These are phyloP conservation scores for Synanthedon myopaeformis DNA, from an alignment of 2,888 invertebrate species.

Conservation along the genomic window DNA sequence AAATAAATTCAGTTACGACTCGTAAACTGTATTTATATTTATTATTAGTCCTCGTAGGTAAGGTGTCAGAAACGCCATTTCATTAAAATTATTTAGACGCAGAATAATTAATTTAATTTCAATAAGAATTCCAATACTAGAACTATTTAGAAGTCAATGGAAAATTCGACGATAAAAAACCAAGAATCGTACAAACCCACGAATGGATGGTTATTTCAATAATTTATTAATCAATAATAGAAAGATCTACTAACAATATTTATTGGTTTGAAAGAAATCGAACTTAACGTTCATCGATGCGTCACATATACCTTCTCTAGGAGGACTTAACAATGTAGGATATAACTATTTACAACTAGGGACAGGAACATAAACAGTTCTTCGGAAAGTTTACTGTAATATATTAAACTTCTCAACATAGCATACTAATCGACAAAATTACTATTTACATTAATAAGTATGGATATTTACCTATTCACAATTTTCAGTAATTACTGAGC, in stretches of 20 bases:
- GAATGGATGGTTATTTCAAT: no score
- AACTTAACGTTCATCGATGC: background rate
- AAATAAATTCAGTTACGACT: constrained; percentile 11
- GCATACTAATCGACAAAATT: constrained; percentile 37
- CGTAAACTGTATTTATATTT: constrained; percentile 28
- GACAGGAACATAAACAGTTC: constrained; percentile 68
- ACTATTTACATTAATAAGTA: constrained; percentile 56
- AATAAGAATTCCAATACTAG: no score
- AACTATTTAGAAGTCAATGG: no score
- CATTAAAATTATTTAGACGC: no score
- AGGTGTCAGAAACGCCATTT: no score
- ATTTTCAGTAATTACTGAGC: constrained; percentile 46
- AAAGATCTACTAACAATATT: no score
- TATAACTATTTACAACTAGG: constrained; percentile 55
- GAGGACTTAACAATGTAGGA: constrained; percentile 7
- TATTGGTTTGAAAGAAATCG: no score
- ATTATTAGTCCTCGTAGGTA: constrained; percentile 1
- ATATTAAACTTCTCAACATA: constrained; percentile 61
- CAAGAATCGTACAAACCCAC: no score
- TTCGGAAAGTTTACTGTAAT: constrained; percentile 57
- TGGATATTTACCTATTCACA: constrained; percentile 53
- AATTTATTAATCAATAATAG: no score
- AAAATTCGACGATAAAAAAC: no score
- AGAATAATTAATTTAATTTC: no score
- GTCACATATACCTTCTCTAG: constrained; percentile 26